These are phyloP conservation scores for Drosophila asahinai DNA, from an alignment of 1,140 invertebrate genomes.

Conservation along the genomic window DNA sequence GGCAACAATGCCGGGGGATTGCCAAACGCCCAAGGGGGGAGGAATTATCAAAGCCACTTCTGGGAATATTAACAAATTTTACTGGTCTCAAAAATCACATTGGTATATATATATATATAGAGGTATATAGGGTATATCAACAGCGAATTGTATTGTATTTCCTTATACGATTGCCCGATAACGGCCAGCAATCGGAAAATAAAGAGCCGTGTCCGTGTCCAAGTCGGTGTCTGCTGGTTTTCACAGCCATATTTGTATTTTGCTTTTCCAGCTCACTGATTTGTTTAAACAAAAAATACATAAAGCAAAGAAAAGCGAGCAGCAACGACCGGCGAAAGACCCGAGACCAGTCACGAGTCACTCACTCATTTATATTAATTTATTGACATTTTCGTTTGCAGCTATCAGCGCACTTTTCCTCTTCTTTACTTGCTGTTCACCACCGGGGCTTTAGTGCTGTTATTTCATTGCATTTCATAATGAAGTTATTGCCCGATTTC, in stretches of 20 bases:
- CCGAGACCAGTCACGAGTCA: conserved; percentile 67
- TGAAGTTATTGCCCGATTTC: conserved; percentile 20
- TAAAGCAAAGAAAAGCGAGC: background rate
- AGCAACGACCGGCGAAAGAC: conserved; percentile 21
- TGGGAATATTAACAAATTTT: conserved; percentile 28
- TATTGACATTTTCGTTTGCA: conserved; percentile 71
- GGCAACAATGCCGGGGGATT: conserved; percentile 16
- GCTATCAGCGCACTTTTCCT: conserved; percentile 56
- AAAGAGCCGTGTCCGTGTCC: conserved; percentile 14
- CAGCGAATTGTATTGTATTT: conserved; percentile 29
- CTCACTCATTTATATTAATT: conserved; percentile 81
- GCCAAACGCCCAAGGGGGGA: conserved; percentile 1
- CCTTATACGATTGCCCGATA: conserved; percentile 53
- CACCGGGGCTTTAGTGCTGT: conserved; percentile 22
- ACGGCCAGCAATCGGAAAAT: conserved; percentile 43
- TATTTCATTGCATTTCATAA: conserved; percentile 45
- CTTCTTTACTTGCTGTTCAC: conserved; percentile 36
- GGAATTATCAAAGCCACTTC: conserved; percentile 26
- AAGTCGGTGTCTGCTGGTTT: background rate
- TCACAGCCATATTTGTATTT: conserved; percentile 24
- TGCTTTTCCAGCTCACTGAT: conserved; percentile 32
- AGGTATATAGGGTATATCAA: conserved; percentile 23
- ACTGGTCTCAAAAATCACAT: conserved; percentile 22
- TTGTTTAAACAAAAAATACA: conserved; percentile 19
- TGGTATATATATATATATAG: conserved; percentile 12